Base-by-base conservation (phyloP, 35 echinoderm and acorn worm species). In the Heliocidaris erythrogramma region DNA sequence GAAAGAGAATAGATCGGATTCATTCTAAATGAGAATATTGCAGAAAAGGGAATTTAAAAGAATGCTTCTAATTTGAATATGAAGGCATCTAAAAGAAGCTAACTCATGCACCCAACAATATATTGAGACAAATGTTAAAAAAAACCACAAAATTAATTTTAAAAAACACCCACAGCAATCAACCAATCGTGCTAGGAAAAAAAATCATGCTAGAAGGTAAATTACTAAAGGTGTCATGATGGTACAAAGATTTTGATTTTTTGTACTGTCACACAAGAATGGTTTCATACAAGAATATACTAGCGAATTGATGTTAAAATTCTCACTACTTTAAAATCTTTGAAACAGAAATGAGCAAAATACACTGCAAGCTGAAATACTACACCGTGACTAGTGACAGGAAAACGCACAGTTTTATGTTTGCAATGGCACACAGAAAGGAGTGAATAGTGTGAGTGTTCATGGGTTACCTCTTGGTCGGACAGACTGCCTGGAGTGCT, bases 401-500 rank as follows among this genome's bases (percentile, higher is more conserved):
- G 87, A 89, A 89, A 89, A 89, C 13, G 47, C 87, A 32, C 87
- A 89, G 13, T 89, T 89, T 47, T 32, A 48, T 35, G 47, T 47
- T 78, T 47, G 87, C 30, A 48, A 48, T 42, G 30, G 86, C 87
- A 89, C 87, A 89, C 31, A 48, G 87, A 89, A 48, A 32, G 24
- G 87, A 89, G 86, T 48, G 86, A 42, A 35, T 35, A 48, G 21
- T 89, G 87, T 5, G 32, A 89, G 87, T 47, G 87, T 48, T 89
- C 14, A 48, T 32, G 30, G 87, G 91, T 92, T 92, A 92, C 91
- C 91, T 92, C 91, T 92, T 92, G 47, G 31, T 59, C 91, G 49
- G 91, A 92, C 91, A 92, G 48, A 92, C 91, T 92, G 48, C 49
- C 91, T n/a, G 91, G 91, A 92, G 91, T 92, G 49, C 91, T 92